Percentiles rank a stretch among this genome's conserved stretches.
Conservation (phyloP, 1,140 invertebrate species). For the Hyles vespertilio region DNA sequence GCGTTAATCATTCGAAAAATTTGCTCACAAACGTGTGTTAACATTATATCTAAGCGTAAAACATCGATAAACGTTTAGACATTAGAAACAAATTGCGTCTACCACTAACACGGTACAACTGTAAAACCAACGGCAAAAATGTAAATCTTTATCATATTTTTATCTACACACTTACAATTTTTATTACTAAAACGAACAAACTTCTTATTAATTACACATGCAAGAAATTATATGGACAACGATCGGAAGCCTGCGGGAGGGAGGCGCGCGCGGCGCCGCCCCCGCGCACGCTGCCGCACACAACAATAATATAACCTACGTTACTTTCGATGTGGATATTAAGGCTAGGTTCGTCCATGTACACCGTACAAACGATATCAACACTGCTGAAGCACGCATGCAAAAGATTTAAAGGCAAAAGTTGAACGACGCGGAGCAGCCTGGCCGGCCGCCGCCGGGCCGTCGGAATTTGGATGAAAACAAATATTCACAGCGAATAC, state of each 20-base stretch:
- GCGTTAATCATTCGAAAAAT: conserved; percentile 64
- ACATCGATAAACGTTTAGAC: conserved; percentile 63
- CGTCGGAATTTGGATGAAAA: conserved; percentile 72
- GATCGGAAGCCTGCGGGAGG: conserved; percentile 10
- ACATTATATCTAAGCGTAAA: conserved; percentile 68
- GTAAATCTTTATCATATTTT: conserved; percentile 3
- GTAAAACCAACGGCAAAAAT: not conserved
- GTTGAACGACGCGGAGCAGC: conserved; percentile 30
- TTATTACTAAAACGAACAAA: conserved; percentile 25
- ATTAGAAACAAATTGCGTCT: conserved; percentile 45
- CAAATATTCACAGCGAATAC: conserved; percentile 58
- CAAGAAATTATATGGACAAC: conserved; percentile 54
- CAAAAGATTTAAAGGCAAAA: conserved; percentile 72
- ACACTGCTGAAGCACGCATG: conserved; percentile 71
- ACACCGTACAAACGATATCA: conserved; percentile 18
- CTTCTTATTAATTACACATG: conserved; percentile 62
- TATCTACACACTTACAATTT: conserved; percentile 9
- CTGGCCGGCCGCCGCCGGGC: not conserved
- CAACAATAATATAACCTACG: conserved; percentile 59
- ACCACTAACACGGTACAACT: conserved; percentile 30
- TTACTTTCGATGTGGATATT: conserved; percentile 69
- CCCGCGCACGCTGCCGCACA: conserved; percentile 9
- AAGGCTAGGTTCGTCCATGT: conserved; percentile 67
- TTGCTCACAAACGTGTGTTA: conserved; percentile 56
- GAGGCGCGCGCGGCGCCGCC: conserved; percentile 18